Base-by-base conservation (phyloP, 2,797 vertebrate species). In the Harpagifer antarcticus region DNA sequence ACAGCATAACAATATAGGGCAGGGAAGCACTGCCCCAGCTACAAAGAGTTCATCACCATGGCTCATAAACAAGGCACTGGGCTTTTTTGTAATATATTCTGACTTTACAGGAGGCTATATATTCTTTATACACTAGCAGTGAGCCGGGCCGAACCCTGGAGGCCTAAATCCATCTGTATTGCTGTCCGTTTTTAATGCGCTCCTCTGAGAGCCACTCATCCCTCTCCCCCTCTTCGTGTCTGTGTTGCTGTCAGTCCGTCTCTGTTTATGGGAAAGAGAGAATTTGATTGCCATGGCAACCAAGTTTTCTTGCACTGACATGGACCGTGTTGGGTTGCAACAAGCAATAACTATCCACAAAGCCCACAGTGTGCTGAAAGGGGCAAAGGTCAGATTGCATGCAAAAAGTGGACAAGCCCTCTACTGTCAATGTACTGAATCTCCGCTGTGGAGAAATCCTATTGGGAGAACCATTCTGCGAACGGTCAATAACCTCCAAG, bases 181-280 rank as follows among this genome's bases (percentile, higher is more conserved):
- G 73, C 82, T 87, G 75, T 75, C 64, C 61, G 79, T 85, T 91
- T 37, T 91, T 91, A 90, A 92, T 93, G 84, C 72, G 86, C 78
- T 90, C 88, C 87, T 87, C 81, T 23, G 91, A 91, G 88, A 91
- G 86, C 80, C 80, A 77, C 79, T 92, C 85, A 86, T 89, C 64
- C 63, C 54, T 54, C 75, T 47, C 70, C 68, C 49, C 49, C 66
- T 74, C 76, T 63, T 76, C 74, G 65, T 65, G 78, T 87, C 74
- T 81, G 61, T 64, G 45, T 73, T 65, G 63, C 75, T 78, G 64
- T 86, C 45, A n/a, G 66, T 87, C 81, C 74, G 55, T 72, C 84
- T 68, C 73, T 70, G 71, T 86, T 86, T 73, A 77, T 66, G 61
- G 52, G 55, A 83, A 70, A 76, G 67, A 61, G 56, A 67, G 47